A percentile compares a stretch with the other conserved stretches of the same genome.
Conservation (phyloP, 1,140 invertebrate species). For the Phortica variegata region DNA sequence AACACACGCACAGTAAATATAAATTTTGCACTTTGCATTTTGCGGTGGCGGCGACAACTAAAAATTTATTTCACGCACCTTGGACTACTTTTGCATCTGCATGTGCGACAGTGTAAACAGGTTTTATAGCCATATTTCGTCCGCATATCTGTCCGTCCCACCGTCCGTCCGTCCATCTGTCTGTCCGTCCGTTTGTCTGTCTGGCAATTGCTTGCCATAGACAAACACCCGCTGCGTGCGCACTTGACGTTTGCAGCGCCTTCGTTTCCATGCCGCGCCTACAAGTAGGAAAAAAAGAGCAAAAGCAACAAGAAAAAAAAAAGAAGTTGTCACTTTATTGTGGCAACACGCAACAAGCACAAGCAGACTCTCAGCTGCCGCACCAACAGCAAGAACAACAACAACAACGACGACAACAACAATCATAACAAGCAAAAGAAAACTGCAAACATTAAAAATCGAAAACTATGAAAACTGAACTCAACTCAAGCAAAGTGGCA, state of each 20-base stretch:
- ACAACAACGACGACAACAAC: constrained; percentile 23
- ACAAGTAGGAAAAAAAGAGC: constrained; percentile 7
- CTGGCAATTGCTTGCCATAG: background rate
- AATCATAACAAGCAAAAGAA: constrained; percentile 19
- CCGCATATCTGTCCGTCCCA: too few relatives aligned
- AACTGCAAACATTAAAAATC: constrained; percentile 50
- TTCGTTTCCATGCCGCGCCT: constrained; percentile 5
- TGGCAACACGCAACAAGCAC: constrained; percentile 32
- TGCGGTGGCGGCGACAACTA: too few relatives aligned
- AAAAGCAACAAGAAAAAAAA: constrained; percentile 8
- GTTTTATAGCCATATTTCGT: too few relatives aligned
- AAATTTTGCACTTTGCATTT: too few relatives aligned
- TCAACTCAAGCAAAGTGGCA: constrained; percentile 43
- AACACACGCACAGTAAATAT: too few relatives aligned
- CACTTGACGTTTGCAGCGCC: constrained; percentile 25
- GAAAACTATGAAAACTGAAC: constrained; percentile 31
- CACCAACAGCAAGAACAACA: too few relatives aligned
- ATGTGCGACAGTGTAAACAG: constrained; percentile 23
- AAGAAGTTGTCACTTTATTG: constrained; percentile 31
- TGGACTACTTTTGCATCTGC: constrained; percentile 35
- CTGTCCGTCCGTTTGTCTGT: too few relatives aligned
- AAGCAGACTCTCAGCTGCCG: too few relatives aligned
- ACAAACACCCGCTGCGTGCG: constrained; percentile 7
- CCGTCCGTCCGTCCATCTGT: too few relatives aligned
- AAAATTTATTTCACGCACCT: constrained; percentile 52